phyloP scores from a whole-genome alignment of 2,888 invertebrate genomes.

The Sipha maydis region DNA sequence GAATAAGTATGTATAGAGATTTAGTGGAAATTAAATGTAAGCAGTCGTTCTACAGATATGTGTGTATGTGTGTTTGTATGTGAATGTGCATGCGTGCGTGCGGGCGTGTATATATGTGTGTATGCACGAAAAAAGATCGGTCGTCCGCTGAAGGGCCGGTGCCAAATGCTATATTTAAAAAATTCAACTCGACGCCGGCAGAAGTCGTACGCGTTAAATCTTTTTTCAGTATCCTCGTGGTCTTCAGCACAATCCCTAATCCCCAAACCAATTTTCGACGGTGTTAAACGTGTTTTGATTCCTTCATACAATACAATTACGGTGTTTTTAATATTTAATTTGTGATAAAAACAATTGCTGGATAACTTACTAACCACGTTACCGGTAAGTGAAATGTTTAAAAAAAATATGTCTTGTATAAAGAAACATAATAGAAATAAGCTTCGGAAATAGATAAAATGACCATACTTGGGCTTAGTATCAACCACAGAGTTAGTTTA shows the following conservation, averaged over 20 bases:
- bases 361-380: neutral
- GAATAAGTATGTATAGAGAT: neutral
- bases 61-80: neutral
- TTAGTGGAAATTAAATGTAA: slow-evolving; percentile 37
- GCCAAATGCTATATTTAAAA: slow-evolving; percentile 62
- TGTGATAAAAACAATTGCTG: slow-evolving; percentile 13
- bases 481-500: too few relatives aligned
- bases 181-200: slow-evolving; percentile 24
- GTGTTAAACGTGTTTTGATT: slow-evolving; percentile 40
- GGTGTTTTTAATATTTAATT: slow-evolving; percentile 10
- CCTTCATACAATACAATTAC: neutral
- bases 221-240: slow-evolving; percentile 58
- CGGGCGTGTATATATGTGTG: neutral
- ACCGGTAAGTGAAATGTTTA: slow-evolving; percentile 9
- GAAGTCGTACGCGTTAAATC: slow-evolving; percentile 31
- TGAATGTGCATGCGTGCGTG: neutral
- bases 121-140: slow-evolving; percentile 44
- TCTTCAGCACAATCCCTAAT: slow-evolving; percentile 29
- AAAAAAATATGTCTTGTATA: neutral
- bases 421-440: neutral
- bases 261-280: slow-evolving; percentile 35
- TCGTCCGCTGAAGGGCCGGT: slow-evolving; percentile 42
- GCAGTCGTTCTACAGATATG: neutral
- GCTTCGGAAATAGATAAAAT: too few relatives aligned
- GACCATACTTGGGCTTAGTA: too few relatives aligned